Conservation (phyloP, 2,113 vertebrate genomes). For the Eolophus roseicapilla region DNA sequence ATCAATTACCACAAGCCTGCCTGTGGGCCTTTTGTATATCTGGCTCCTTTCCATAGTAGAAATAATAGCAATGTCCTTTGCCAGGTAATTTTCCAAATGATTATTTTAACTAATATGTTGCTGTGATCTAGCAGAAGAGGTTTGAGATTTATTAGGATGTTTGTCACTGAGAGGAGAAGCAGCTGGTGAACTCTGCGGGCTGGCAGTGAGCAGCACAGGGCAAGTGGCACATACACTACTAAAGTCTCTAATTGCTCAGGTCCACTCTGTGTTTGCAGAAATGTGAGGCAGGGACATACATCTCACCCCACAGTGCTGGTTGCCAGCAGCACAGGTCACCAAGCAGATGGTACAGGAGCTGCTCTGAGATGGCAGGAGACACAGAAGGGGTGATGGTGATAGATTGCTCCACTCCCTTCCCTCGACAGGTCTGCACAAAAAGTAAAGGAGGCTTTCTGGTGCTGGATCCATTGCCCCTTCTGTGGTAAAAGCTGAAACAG, state of each 20-base stretch:
- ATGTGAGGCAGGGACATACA: not conserved
- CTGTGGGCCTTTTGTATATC: not conserved
- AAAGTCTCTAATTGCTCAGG: not conserved
- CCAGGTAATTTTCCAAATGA: slow-evolving; percentile 48
- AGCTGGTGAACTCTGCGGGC: not conserved
- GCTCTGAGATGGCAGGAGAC: not conserved
- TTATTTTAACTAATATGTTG: slow-evolving; percentile 40
- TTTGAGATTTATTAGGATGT: not conserved
- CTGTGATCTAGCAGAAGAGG: not conserved
- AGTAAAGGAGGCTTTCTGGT: not conserved
- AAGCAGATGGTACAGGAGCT: not conserved
- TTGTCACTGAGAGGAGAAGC: not conserved
- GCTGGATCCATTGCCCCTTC: not conserved
- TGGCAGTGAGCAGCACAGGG: not conserved
- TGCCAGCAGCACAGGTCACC: not conserved
- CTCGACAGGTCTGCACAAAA: not conserved
- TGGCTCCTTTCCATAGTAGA: slow-evolving; percentile 14
- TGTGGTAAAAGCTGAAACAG: not conserved
- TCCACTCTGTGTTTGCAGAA: not conserved
- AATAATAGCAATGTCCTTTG: slow-evolving; percentile 33
- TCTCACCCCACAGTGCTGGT: not conserved
- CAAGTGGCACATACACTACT: not conserved
- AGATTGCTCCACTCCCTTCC: not conserved
- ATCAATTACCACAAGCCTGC: slow-evolving; percentile 20
- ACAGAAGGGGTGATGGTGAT: not conserved